Conservation (phyloP, 53 echinoderm and acorn worm species). For the Echinarachnius parma region DNA sequence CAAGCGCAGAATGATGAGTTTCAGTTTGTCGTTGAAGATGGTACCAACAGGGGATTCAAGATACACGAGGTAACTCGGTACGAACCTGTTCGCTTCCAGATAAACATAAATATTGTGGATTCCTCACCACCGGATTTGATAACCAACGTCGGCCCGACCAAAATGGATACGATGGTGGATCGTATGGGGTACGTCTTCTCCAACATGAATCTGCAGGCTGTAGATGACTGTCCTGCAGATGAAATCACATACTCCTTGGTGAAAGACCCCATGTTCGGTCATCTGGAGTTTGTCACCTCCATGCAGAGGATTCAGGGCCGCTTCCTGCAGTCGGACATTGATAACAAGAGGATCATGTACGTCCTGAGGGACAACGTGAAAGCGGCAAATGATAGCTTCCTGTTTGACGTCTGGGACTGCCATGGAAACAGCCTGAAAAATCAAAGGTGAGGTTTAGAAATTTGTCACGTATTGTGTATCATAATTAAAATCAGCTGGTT, state of each 20-base stretch:
- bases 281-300: conserved; percentile 68
- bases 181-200: conserved; percentile 71
- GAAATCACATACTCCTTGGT: conserved; percentile 64
- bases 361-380: conserved; percentile 69
- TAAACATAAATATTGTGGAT: conserved; percentile 71
- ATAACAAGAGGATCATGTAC: conserved; percentile 77
- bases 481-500: too few species aligned
- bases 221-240: conserved; percentile 68
- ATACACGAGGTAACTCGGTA: conserved; percentile 22
- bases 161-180: conserved; percentile 63
- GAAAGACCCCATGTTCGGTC: conserved; percentile 71
- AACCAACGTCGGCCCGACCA: conserved; percentile 62
- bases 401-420: conserved; percentile 79
- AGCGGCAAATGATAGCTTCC: conserved; percentile 86
- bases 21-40: conserved; percentile 71
- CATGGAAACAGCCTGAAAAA: conserved; percentile 69
- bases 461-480: too few species aligned
- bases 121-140: conserved; percentile 60
- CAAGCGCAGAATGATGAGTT: conserved; percentile 58
- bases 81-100: conserved; percentile 60
- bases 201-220: conserved; percentile 55
- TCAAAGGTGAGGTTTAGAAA: conserved; percentile 79
- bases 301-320: conserved; percentile 59
- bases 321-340: conserved; percentile 76
- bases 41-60: conserved; percentile 75